Evolutionary conservation across 2,113 vertebrate species (phyloP).

Genomic region (Colossoma macropomum): DNA sequence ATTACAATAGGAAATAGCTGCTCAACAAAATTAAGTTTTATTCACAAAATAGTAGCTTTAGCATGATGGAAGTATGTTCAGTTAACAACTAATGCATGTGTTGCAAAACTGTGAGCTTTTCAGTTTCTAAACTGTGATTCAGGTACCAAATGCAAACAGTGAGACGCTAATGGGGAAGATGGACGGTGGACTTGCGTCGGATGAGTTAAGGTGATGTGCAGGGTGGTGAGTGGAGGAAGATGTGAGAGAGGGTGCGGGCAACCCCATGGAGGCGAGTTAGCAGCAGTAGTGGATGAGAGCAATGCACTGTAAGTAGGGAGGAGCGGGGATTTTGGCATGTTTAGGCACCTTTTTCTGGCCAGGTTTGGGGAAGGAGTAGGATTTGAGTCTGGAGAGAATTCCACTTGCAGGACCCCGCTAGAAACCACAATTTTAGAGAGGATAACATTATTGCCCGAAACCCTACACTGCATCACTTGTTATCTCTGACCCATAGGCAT

Average conservation of each 20-base stretch:
- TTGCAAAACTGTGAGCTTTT: slow-evolving; percentile 10
- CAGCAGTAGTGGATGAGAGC: slow-evolving; percentile 52
- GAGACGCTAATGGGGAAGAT: neutral
- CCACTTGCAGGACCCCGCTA: slow-evolving; percentile 83
- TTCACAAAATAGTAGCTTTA: neutral
- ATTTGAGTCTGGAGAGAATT: slow-evolving; percentile 87
- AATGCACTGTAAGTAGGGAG: slow-evolving; percentile 52
- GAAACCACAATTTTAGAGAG: slow-evolving; percentile 87
- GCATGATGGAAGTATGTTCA: neutral
- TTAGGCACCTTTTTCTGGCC: slow-evolving; percentile 88
- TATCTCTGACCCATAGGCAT: slow-evolving; percentile 24
- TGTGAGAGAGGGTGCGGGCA: slow-evolving; percentile 16
- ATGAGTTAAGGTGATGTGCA: slow-evolving; percentile 14
- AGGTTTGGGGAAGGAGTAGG: slow-evolving; percentile 84
- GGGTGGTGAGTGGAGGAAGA: slow-evolving; percentile 50
- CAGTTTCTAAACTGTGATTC: slow-evolving; percentile 3
- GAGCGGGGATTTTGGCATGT: slow-evolving; percentile 57
- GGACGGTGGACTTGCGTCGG: neutral
- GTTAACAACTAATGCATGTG: neutral
- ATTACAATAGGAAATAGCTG: neutral
- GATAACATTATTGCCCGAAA: slow-evolving; percentile 55
- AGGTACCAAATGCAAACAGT: slow-evolving; percentile 10
- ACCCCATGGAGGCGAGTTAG: slow-evolving; percentile 55
- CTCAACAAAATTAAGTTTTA: neutral
- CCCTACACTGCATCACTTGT: neutral